phyloP scores from a whole-genome alignment of 2,888 invertebrate species.

The Aethes cnicana region DNA sequence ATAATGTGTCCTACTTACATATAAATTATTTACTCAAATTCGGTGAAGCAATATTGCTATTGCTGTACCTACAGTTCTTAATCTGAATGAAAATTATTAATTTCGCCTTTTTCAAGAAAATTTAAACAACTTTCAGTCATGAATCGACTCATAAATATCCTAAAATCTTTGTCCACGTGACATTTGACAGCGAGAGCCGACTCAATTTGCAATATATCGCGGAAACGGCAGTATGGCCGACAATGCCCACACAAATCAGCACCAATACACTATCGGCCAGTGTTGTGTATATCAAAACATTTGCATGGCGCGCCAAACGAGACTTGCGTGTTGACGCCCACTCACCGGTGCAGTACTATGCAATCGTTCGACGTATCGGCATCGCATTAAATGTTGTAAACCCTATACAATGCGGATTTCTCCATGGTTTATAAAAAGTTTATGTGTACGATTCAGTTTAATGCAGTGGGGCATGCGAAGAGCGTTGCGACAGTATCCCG shows the following conservation, averaged over 20 bases:
- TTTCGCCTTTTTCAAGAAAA: too few species aligned
- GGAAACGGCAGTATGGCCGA: slow-evolving; percentile 38
- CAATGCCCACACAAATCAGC: slow-evolving; percentile 75
- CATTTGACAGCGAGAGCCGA: background rate
- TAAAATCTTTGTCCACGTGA: too few species aligned
- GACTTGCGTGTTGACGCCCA: slow-evolving; percentile 76
- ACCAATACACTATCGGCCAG: slow-evolving; percentile 65
- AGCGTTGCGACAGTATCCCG: slow-evolving; percentile 51
- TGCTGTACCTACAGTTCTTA: too few species aligned
- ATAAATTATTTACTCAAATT: too few species aligned
- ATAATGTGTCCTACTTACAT: too few species aligned
- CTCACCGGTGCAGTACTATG: slow-evolving; percentile 65
- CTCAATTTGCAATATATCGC: slow-evolving; percentile 11
- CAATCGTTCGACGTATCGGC: slow-evolving; percentile 73
- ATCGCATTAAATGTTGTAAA: slow-evolving; percentile 70
- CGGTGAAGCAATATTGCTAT: too few species aligned
- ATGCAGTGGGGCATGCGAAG: slow-evolving; percentile 61
- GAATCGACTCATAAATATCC: too few species aligned
- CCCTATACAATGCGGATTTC: slow-evolving; percentile 64
- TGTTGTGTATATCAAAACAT: slow-evolving; percentile 63
- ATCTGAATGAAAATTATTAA: too few species aligned
- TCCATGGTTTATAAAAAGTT: slow-evolving; percentile 60
- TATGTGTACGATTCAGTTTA: slow-evolving; percentile 56
- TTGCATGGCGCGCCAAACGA: slow-evolving; percentile 66
- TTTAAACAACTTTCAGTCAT: too few species aligned